Base-by-base conservation (phyloP, 2,797 vertebrate species). In the Gambelia wislizenii region DNA sequence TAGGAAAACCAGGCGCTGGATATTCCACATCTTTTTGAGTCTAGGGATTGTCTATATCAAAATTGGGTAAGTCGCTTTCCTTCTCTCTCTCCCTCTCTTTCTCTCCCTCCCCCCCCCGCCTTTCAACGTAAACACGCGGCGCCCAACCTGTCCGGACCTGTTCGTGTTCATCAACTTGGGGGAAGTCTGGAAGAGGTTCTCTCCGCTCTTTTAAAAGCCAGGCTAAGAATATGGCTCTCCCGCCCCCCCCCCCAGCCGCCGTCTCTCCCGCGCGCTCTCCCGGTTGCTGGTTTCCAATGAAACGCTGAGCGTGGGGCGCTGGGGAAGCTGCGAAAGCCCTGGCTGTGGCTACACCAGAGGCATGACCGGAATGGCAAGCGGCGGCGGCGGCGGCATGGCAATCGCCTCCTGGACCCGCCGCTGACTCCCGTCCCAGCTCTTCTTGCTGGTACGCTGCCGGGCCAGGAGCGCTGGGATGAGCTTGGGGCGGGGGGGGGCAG, bases 1-100 rank as follows among this genome's bases (percentile, higher is more conserved):
- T 93, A 97, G 97, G 96, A 99, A 98, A 97, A 98, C 97, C 85
- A 98, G 98, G 94, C 98, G 98, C 91, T 99, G 98, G 98, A 98
- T 98, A 89, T 97, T 98, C 95, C 98, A 98, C 94, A 98, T 98
- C 93, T 97, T 98, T 95, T 97, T 98, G 92, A 98, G 98, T 95
- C 97, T 98, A 88, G 98, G 98, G 93, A 96, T 98, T 88, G 97
- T 98, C 59, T 98, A 98, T 85, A 95, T 99, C 95, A 98, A 98
- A 93, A 98, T 98, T 94, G 98, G 99, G 98, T 99, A 97, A 99
- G 98, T 96, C 92, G 92, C 76, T 74, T 86, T 83, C 88, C 83
- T 89, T 90, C 80, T 0, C 6, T 25, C 1, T 81, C 22, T 52
- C 80, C 13, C 25, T 20, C 42, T 0, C 33, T 0, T 9, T 20